Base-by-base conservation (phyloP, 1,140 invertebrate genomes). In the Nautilus pompilius region DNA sequence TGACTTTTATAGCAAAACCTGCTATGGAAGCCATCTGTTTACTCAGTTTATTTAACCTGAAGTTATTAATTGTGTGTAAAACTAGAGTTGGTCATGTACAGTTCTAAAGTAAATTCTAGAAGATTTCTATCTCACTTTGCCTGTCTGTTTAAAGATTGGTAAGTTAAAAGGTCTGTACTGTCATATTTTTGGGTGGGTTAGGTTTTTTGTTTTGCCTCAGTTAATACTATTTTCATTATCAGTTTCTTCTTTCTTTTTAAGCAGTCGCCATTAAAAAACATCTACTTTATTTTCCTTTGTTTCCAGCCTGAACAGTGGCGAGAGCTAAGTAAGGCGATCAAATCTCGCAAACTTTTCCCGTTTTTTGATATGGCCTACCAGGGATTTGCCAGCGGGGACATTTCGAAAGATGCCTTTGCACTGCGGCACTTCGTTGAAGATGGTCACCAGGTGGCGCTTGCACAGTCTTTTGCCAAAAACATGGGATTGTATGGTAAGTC, bases 341-440 rank as follows among this genome's bases (percentile, higher is more conserved):
- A 95, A 73, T 72, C 81, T 54, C 79, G 83, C 22, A 90, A 96
- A 58, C 83, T 99, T 3, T 96, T 93, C 77, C 93, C 95, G n/a
- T 99, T 93, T 85, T 98, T 99, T 82, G 98, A 99, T 84, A 97
- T 98, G 92, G 98, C 98, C 28, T 99, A 99, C 86, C 98, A 99
- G 86, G 96, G 96, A 17, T 98, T 97, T 86, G 85, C 88, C 71
- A 84, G 84, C 85, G 91, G 97, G 67, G 89, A 94, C 82, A 88
- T 93, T 46, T 89, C 90, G 63, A 90, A 86, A 65, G 97, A 99
- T 85, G 93, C 96, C 2, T 88, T 88, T 81, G 93, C 96, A 30
- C 89, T 99, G 0, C 86, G 96, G 63, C 84, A 90, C 68, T 99
- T 99, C 77, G 86, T 96, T n/a, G 87, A 93, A 66, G 92, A 98